Evolutionary conservation across 1,140 invertebrate species (phyloP), one percentile per base, ranked within the genome.

Genomic region (Drosophila baimaii): DNA sequence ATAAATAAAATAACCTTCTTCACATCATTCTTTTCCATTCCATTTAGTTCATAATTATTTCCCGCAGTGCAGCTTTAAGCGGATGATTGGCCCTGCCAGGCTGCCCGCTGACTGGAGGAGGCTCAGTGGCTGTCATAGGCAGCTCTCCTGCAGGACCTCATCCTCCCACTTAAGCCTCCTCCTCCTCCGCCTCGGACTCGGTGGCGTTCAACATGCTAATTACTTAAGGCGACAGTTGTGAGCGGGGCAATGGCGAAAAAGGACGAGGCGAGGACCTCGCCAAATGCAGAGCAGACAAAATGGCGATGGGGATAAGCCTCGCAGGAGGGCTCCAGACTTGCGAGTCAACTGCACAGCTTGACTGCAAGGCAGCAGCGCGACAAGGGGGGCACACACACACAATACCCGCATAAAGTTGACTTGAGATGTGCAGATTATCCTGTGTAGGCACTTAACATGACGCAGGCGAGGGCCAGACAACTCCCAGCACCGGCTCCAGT

Each of bases 401-500:
- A 83, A 83, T 61, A 39, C 46, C 62, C 65, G 65, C 15, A 69
- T 84, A 80, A 85, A 68, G 80, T 81, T 56, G 81, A 72, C 81
- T 84, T 76, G 76, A 83, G 76, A 74, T 80, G 80, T 68, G 84
- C 57, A 89, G 84, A 89, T 88, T 88, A 88, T 86, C 84, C 84
- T 79, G 54, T 86, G 83, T 89, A 86, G 83, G 83, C 83, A 88
- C 84, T 88, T 88, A 89, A 84, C 84, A 66, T 65, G 58, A 75
- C 55, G 39, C 71, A 63, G 70, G 63, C 54, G 29, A 41, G 46
- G 33, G 21, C 68, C 49, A 64, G 25, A 35, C 59, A 61, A 46
- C 43, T 59, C 77, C 51, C 61, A 66, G 59, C 27, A 37, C 31
- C 44, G 21, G 29, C 31, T 23, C 37, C 39, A 65, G 29, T n/a